Evolutionary conservation across 2,797 vertebrate genomes (phyloP), one percentile per base, ranked within the genome.

Genomic region (Salarias fasciatus): DNA sequence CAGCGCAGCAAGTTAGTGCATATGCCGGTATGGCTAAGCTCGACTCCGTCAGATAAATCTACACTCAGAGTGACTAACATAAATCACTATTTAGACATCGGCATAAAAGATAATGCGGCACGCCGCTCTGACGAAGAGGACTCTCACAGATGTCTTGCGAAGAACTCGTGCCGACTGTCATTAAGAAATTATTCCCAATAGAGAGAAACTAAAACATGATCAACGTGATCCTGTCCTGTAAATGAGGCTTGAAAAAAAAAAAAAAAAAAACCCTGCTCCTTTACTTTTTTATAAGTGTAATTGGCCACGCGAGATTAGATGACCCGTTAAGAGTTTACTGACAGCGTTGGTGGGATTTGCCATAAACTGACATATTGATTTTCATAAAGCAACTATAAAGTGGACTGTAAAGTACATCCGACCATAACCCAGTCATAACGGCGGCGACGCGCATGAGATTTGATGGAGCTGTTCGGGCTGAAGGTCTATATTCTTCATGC

Each of bases 311-410:
- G 66, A 79, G 80, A 85, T 71, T 33, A 71, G 71, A 79, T 54
- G 62, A 82, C 45, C 80, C 13, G 6, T 79, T 82, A 77, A 77
- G 42, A 56, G 63, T 83, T 80, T 86, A 85, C 75, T 77, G 80
- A 77, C 56, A 61, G 55, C 59, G 78, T 89, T 84, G 80, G 73
- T 75, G 65, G 63, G 41, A 74, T 82, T 74, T 77, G 47, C 72
- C 50, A 74, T 82, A 76, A 89, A 85, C 77, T 70, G 75, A 71
- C 73, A 69, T 79, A 84, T 86, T 84, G 83, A 87, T 90, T 88
- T 86, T 85, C 67, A 83, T 83, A 75, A 77, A 70, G 70, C 43
- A 57, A 71, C 75, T 71, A 69, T 84, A 82, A 84, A 82, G 56
- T 52, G 11, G 28, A 42, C 61, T 10, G 48, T 84, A 77, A 88